Evolutionary conservation across 1,140 invertebrate genomes (phyloP).

Genomic region (Zaprionus vittiger): DNA sequence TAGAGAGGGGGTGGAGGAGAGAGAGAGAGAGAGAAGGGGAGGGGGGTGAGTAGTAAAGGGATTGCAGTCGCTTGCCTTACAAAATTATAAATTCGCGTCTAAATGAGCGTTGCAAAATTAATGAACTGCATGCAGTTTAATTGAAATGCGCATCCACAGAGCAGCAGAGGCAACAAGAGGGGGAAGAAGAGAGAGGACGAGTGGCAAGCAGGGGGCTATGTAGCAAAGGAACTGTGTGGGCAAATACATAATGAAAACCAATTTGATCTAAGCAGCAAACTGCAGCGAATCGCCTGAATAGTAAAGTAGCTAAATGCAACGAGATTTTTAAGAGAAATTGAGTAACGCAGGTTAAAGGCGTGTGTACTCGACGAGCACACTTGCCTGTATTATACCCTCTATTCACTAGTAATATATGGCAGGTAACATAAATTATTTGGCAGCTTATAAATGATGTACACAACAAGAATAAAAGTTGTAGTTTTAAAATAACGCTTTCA

Average conservation of each 20-base stretch:
- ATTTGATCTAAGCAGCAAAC: constrained; percentile 39
- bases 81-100: constrained; percentile 83
- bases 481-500: neutral
- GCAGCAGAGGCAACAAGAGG: neutral
- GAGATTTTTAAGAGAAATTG: neutral
- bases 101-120: constrained; percentile 82
- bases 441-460: neutral
- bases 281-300: constrained; percentile 13
- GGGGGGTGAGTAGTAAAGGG: neutral
- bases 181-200: neutral
- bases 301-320: neutral
- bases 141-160: constrained; percentile 72
- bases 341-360: too few relatives aligned
- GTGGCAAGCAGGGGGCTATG: neutral
- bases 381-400: too few relatives aligned
- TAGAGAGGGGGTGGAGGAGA: neutral
- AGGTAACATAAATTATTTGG: neutral
- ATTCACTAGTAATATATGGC: too few relatives aligned
- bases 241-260: constrained; percentile 51
- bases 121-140: constrained; percentile 82
- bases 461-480: neutral
- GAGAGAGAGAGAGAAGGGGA: neutral
- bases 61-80: constrained; percentile 40
- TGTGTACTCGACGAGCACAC: neutral
- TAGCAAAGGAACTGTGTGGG: constrained; percentile 7